Conservation (phyloP, 2,113 vertebrate genomes). For the Anseranas semipalmata region DNA sequence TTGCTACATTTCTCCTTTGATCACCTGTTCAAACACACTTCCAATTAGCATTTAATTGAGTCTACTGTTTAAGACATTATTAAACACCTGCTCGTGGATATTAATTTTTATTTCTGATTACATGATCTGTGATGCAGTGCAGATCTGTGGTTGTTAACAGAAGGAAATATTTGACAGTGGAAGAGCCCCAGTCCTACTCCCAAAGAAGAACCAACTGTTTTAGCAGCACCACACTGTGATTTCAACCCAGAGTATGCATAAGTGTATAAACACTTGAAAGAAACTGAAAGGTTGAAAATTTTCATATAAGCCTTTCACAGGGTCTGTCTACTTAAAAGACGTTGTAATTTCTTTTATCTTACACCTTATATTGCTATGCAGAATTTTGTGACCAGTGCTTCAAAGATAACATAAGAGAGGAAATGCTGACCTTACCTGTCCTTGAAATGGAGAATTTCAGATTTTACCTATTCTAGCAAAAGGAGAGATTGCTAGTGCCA, state of each 20-base stretch:
- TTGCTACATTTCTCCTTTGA: slow-evolving; percentile 24
- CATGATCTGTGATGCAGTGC: fast-evolving
- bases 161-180: not conserved
- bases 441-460: not conserved
- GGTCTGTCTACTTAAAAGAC: not conserved
- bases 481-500: slow-evolving; percentile 64
- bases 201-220: not conserved
- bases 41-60: slow-evolving; percentile 40
- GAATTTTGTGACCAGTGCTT: not conserved
- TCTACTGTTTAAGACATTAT: slow-evolving; percentile 2
- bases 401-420: not conserved
- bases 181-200: not conserved
- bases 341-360: not conserved
- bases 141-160: not conserved
- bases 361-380: not conserved
- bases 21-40: slow-evolving; percentile 34
- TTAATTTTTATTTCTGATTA: not conserved
- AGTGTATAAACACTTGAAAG: not conserved
- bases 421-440: slow-evolving; percentile 16
- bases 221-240: not conserved
- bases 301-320: not conserved
- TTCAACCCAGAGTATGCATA: not conserved
- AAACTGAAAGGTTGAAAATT: not conserved
- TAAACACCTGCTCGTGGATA: not conserved
- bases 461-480: not conserved